These are phyloP conservation scores for Epinotia bilunana DNA, from an alignment of 2,888 invertebrate genomes.

Conservation along the genomic window DNA sequence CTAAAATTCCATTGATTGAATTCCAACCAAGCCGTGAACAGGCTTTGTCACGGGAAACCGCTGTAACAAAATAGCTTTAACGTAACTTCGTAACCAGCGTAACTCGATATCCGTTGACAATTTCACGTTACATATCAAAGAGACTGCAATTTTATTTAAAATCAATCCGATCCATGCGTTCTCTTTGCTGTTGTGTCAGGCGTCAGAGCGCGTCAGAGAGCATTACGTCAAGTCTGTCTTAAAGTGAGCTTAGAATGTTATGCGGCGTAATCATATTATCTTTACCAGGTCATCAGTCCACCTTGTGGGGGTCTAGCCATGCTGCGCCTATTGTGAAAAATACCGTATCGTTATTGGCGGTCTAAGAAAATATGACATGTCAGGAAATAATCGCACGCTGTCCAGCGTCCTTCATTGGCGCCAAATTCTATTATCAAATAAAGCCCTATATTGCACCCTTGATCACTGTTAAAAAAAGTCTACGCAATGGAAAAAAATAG, in stretches of 20 bases:
- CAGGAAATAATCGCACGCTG: background rate
- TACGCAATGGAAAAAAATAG: background rate
- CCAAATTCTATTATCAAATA: background rate
- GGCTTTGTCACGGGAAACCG: conserved; percentile 1
- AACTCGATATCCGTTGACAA: conserved; percentile 12
- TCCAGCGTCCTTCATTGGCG: background rate
- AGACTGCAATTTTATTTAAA: conserved; percentile 24
- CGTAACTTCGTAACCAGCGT: conserved; percentile 21
- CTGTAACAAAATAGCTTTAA: conserved; percentile 15
- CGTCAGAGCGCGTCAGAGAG: too few relatives aligned
- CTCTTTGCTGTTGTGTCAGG: too few relatives aligned
- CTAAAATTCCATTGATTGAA: conserved; percentile 1
- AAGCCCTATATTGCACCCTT: background rate
- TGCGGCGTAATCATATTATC: too few relatives aligned
- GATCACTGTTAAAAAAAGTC: background rate
- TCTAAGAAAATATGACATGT: background rate
- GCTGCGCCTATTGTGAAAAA: background rate
- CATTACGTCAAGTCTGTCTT: too few relatives aligned
- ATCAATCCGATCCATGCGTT: background rate
- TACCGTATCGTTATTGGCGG: background rate
- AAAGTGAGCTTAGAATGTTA: too few relatives aligned
- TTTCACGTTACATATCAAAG: conserved; percentile 10
- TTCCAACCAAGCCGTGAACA: background rate
- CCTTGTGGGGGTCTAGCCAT: too few relatives aligned
- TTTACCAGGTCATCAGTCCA: too few relatives aligned